Evolutionary conservation across 2,797 vertebrate genomes (phyloP).

Genomic region (Tinamus major): DNA sequence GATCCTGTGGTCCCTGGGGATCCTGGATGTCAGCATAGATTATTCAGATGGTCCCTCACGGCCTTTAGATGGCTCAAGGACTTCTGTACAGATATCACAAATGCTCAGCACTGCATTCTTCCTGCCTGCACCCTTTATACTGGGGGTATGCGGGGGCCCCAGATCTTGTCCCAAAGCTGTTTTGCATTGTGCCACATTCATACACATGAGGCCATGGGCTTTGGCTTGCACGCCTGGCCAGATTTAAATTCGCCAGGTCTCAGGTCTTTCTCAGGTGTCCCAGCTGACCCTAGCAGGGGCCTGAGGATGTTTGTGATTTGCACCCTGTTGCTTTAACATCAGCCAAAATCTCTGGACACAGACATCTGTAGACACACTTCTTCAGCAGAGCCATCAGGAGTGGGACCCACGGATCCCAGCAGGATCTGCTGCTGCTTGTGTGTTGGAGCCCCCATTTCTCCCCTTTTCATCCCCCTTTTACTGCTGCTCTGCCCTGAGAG

Average conservation of each 20-base stretch:
- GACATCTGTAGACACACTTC: neutral
- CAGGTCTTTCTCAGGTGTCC: neutral
- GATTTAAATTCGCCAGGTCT: neutral
- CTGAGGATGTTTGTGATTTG: neutral
- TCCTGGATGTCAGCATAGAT: neutral
- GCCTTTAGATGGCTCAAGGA: neutral
- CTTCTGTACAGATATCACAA: neutral
- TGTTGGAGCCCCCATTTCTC: neutral
- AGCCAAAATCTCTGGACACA: neutral
- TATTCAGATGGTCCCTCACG: neutral
- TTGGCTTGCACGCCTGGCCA: neutral
- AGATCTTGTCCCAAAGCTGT: neutral
- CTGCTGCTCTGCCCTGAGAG: neutral
- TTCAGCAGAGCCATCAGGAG: neutral
- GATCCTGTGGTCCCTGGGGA: neutral
- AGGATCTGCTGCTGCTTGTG: neutral
- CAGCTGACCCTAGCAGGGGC: neutral
- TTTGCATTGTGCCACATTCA: neutral
- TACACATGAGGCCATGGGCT: fast-evolving
- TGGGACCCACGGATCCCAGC: neutral
- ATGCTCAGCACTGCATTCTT: neutral
- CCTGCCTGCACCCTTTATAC: neutral
- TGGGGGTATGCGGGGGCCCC: fast-evolving
- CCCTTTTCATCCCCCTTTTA: neutral
- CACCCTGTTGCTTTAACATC: neutral